phyloP scores from a whole-genome alignment of 1,140 invertebrate species.

The Megathymus violae region DNA sequence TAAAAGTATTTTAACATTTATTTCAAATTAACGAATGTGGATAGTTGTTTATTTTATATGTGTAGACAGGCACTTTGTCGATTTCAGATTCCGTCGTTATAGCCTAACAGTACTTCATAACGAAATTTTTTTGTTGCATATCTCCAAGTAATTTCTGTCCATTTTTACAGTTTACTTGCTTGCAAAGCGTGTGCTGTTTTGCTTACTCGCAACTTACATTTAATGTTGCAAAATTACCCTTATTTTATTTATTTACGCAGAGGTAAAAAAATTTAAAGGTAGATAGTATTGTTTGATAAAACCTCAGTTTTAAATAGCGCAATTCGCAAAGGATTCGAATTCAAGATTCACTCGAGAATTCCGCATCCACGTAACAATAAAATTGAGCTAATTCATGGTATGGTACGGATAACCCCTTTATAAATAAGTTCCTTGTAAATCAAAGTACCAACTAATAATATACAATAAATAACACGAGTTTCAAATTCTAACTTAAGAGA shows the following conservation, averaged over 20 bases:
- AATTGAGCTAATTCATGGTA: slow-evolving; percentile 15
- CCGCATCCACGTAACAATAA: neutral
- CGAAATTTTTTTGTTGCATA: too few species aligned
- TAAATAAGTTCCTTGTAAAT: slow-evolving; percentile 8
- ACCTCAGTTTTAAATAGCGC: slow-evolving; percentile 12
- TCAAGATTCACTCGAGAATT: neutral
- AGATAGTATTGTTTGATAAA: neutral
- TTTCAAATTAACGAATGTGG: too few species aligned
- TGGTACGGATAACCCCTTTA: slow-evolving; percentile 18
- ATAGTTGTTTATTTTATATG: too few species aligned
- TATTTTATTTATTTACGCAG: slow-evolving; percentile 22
- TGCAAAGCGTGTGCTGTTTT: neutral
- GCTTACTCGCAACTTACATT: too few species aligned
- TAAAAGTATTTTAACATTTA: too few species aligned
- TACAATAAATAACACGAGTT: slow-evolving; percentile 32
- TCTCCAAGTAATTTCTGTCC: too few species aligned
- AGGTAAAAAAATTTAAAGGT: slow-evolving; percentile 19
- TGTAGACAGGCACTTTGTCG: too few species aligned
- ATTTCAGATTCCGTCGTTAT: too few species aligned
- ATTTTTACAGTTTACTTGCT: too few species aligned
- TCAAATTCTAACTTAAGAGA: slow-evolving; percentile 28
- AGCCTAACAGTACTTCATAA: too few species aligned
- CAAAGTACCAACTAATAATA: slow-evolving; percentile 28
- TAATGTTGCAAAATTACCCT: slow-evolving; percentile 1
- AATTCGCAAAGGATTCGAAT: neutral